phyloP scores from a whole-genome alignment of 2,888 invertebrate genomes.

The Exocentrus adspersus region DNA sequence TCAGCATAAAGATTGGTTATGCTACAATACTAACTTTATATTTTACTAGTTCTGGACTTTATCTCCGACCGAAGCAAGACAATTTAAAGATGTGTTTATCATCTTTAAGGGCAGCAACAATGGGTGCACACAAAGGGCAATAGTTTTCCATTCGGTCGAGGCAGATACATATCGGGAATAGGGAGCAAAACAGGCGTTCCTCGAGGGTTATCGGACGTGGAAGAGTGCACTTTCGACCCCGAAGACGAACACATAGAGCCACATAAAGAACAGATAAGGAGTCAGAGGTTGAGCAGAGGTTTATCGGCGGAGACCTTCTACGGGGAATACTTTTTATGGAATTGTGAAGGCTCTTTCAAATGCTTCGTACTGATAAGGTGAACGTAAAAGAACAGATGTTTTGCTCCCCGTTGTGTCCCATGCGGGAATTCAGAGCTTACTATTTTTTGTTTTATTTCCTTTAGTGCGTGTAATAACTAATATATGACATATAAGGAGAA shows the following conservation, averaged over 20 bases:
- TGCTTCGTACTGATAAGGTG: constrained; percentile 25
- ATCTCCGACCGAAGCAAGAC: not conserved
- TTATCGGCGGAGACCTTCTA: constrained; percentile 46
- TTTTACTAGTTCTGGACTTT: no score
- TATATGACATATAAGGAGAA: no score
- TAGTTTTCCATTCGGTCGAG: constrained; percentile 29
- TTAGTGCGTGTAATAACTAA: no score
- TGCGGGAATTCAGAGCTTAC: not conserved
- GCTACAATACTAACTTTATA: no score
- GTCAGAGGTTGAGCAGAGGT: constrained; percentile 49
- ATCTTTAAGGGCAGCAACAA: constrained; percentile 35
- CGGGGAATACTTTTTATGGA: constrained; percentile 23
- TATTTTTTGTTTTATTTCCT: not conserved
- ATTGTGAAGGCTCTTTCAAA: constrained; percentile 14
- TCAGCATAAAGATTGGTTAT: no score
- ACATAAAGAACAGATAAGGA: constrained; percentile 50
- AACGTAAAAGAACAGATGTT: constrained; percentile 12
- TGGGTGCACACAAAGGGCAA: constrained; percentile 26
- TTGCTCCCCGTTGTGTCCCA: not conserved
- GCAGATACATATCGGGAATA: constrained; percentile 49
- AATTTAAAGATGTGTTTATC: constrained; percentile 35
- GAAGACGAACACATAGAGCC: constrained; percentile 42
- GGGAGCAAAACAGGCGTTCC: constrained; percentile 49
- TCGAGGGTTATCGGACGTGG: constrained; percentile 48
- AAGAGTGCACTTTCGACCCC: constrained; percentile 43